Evolutionary conservation across 2,113 vertebrate species (phyloP).

Genomic region (Pterocles burchelli): DNA sequence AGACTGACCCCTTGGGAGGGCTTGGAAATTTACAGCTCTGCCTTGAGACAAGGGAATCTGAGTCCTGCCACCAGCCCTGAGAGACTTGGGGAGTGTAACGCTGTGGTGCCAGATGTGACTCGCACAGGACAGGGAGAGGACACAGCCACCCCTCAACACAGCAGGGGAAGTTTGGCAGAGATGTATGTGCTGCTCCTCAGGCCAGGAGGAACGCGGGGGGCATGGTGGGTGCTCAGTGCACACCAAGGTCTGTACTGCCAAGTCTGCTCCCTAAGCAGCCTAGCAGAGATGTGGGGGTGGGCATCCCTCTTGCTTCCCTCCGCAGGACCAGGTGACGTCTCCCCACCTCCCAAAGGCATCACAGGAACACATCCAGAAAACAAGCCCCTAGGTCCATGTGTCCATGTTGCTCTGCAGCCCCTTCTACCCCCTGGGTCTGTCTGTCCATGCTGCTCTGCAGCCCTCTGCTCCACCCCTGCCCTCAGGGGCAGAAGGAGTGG

Average conservation of each 20-base stretch:
- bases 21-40: neutral
- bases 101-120: neutral
- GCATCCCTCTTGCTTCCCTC: neutral
- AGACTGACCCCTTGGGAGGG: neutral
- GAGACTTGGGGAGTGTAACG: neutral
- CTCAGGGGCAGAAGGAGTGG: neutral
- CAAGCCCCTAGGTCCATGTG: neutral
- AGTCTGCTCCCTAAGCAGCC: neutral
- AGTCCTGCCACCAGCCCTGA: neutral
- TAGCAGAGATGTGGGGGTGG: neutral
- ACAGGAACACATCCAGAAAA: too few species aligned
- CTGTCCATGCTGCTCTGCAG: rapidly evolving
- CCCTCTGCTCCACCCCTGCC: neutral
- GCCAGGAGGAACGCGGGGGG: neutral
- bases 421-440: too few species aligned
- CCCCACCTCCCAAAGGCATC: neutral
- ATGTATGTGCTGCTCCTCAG: neutral
- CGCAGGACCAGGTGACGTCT: neutral
- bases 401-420: rapidly evolving
- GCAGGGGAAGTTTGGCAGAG: neutral
- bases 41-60: neutral
- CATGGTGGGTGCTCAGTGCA: rapidly evolving
- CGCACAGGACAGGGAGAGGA: rapidly evolving
- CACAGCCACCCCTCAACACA: neutral
- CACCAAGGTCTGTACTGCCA: neutral